A percentile compares a stretch with the other conserved stretches of the same genome.
phyloP scores from a whole-genome alignment of 35 echinoderm and acorn worm species.

The Stichopus chloronotus region DNA sequence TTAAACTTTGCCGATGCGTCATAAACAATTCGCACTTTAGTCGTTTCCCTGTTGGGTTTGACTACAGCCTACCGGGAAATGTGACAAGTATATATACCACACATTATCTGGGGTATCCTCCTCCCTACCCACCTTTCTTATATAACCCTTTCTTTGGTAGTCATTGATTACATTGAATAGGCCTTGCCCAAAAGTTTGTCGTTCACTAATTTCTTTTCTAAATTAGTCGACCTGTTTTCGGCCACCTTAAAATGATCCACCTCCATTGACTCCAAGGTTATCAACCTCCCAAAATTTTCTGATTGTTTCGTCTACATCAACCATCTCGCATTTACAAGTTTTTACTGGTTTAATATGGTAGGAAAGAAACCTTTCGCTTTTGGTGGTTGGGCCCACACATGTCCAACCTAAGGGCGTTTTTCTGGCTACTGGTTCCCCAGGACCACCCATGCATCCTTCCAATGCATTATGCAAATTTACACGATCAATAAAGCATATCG shows the following conservation, averaged over 20 bases:
- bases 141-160: constrained; percentile 30
- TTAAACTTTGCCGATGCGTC: constrained; percentile 34
- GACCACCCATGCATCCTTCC: background rate
- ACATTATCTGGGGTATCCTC: background rate
- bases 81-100: constrained; percentile 53
- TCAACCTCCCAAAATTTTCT: constrained; percentile 60
- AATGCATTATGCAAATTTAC: constrained; percentile 13
- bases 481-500: constrained; percentile 60
- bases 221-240: constrained; percentile 21
- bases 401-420: constrained; percentile 60
- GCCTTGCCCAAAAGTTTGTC: background rate
- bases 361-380: background rate
- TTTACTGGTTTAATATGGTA: constrained; percentile 38
- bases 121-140: background rate
- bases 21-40: constrained; percentile 7
- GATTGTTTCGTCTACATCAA: background rate
- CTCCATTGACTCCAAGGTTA: background rate
- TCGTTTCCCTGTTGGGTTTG: constrained; percentile 33
- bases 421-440: constrained; percentile 57
- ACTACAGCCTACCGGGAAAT: constrained; percentile 58
- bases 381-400: constrained; percentile 27
- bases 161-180: constrained; percentile 41
- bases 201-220: constrained; percentile 42
- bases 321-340: constrained; percentile 2
- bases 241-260: background rate